Conservation (phyloP, 2,113 vertebrate genomes). For the Aix galericulata region DNA sequence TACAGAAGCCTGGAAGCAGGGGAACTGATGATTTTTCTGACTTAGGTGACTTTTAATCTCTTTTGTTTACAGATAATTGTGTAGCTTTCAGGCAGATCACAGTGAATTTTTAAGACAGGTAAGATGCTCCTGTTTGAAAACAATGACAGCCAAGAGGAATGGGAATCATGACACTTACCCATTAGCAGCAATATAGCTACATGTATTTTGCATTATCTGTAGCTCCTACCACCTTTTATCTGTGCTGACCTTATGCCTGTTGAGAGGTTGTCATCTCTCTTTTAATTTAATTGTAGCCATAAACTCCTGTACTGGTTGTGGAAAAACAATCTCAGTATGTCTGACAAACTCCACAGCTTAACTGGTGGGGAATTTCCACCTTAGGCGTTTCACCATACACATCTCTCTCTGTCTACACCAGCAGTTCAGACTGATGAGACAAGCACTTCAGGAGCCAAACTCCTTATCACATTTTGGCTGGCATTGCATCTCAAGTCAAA, state of each 20-base stretch:
- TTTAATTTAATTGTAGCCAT: neutral
- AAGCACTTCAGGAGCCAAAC: neutral
- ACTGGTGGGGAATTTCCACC: neutral
- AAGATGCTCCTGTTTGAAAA: neutral
- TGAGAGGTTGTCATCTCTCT: neutral
- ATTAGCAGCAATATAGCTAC: neutral
- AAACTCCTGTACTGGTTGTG: neutral
- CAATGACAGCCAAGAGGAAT: neutral
- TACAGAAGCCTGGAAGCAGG: neutral
- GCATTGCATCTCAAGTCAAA: neutral
- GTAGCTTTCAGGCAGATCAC: neutral
- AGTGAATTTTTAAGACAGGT: neutral
- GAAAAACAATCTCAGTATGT: neutral
- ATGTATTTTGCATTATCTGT: neutral
- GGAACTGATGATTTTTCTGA: neutral
- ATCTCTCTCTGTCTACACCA: accelerated
- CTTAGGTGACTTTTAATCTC: neutral
- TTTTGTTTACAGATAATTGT: neutral
- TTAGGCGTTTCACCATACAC: neutral
- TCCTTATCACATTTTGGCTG: neutral
- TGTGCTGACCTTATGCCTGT: neutral
- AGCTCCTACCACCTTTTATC: neutral
- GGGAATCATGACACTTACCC: neutral
- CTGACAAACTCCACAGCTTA: neutral
- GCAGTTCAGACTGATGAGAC: neutral